Evolutionary conservation across 2,888 invertebrate genomes (phyloP).

Genomic region (Notodonta dromedarius): DNA sequence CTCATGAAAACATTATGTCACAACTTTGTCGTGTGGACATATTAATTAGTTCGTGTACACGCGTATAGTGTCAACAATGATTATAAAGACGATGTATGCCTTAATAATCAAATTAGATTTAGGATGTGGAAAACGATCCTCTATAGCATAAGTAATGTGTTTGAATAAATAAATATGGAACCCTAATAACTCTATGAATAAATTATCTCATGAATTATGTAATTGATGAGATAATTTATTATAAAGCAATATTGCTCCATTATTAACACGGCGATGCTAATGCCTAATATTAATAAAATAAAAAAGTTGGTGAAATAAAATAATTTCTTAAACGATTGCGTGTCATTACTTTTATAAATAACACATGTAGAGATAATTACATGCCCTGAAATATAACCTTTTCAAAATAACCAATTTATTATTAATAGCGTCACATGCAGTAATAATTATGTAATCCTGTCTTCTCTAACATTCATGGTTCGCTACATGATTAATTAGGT

Average conservation of each 20-base stretch:
- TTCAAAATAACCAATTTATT: neutral
- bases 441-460: neutral
- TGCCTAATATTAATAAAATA: too few species aligned
- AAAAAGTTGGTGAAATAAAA: too few species aligned
- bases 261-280: too few species aligned
- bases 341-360: too few species aligned
- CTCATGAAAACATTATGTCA: conserved; percentile 45
- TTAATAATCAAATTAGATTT: conserved; percentile 19
- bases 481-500: neutral
- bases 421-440: neutral
- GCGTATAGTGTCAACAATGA: conserved; percentile 37
- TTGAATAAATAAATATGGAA: too few species aligned
- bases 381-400: too few species aligned
- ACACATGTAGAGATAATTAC: too few species aligned
- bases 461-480: neutral
- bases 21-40: conserved; percentile 42
- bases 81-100: conserved; percentile 34
- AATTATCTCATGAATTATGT: too few species aligned
- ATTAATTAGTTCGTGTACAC: conserved; percentile 44
- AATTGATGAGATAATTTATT: too few species aligned
- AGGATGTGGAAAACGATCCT: neutral
- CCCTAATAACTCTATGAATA: too few species aligned
- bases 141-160: neutral
- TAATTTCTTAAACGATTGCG: too few species aligned
- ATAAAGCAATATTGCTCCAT: too few species aligned